Base-by-base conservation (phyloP, 2,797 vertebrate genomes). In the Enteromius afrohamiltoni region DNA sequence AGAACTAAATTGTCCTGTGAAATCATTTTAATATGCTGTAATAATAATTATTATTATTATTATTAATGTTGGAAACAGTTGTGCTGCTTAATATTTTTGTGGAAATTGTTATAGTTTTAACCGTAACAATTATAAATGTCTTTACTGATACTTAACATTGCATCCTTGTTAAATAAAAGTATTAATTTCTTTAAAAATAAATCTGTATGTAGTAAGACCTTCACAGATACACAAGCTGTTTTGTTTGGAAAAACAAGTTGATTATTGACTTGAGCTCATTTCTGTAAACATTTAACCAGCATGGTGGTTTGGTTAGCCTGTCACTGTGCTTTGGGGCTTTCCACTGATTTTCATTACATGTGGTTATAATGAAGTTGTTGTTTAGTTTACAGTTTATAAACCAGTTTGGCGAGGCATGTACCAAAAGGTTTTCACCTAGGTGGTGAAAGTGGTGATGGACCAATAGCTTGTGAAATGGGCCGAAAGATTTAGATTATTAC, bases 341-440 rank as follows among this genome's bases (percentile, higher is more conserved):
- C 69, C 69, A 47, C 1, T 53, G 29, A 34, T 64, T 65, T 71
- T 45, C 1, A n/a, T n/a, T 75, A 5, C 31, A 49, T 75, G 74
- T 74, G 82, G 45, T 9, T 85, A 76, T 81, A 21, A 11, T 82
- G 10, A 75, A 11, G 40, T 31, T 74, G 60, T 60, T 78, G 65
- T 58, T 65, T 13, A 64, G 19, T 14, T 42, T 60, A 65, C 34
- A 26, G 23, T 45, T 45, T 31, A 17, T 71, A 47, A 73, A 73
- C 26, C 26, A 62, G 23, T n/a, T 73, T 81, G 40, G 29, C 49
- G 26, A 37, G 40, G 4, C n/a, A 58, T 45, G 78, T 45, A 53
- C 51, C 45, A 13, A 47, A 8, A 14, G 29, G 4, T 51, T 68
- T 67, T 31, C 17, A 68, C 47, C 16, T 53, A 51, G 19, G 11